phyloP scores from a whole-genome alignment of 2,797 vertebrate genomes.

The Poeciliopsis gracilis region DNA sequence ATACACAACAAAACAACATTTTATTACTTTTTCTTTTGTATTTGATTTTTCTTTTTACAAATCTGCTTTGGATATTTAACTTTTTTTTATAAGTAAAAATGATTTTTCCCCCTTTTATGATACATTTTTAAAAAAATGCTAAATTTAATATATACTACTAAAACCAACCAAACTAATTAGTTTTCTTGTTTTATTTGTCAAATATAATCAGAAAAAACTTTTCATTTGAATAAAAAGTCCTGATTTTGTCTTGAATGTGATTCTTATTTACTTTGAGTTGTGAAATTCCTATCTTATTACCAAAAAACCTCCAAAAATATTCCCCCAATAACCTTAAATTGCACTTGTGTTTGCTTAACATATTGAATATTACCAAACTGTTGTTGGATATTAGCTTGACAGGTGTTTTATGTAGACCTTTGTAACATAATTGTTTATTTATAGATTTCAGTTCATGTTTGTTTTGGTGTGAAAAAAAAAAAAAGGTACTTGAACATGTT shows the following conservation, averaged over 20 bases:
- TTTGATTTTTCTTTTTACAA: too few relatives aligned
- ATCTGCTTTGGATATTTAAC: too few relatives aligned
- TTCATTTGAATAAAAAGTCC: too few relatives aligned
- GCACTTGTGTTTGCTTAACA: neutral
- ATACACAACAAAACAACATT: too few relatives aligned
- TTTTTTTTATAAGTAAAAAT: neutral
- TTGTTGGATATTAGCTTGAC: neutral
- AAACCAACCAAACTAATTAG: neutral
- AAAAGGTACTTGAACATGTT: neutral
- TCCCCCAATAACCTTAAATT: neutral
- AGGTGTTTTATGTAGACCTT: neutral
- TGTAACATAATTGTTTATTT: neutral
- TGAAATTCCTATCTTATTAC: neutral
- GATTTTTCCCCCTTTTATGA: neutral
- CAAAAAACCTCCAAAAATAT: neutral
- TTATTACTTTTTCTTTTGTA: too few relatives aligned
- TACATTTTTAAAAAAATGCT: too few relatives aligned
- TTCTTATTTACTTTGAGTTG: neutral
- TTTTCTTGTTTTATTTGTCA: too few relatives aligned
- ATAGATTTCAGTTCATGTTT: neutral
- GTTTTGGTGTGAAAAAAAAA: neutral
- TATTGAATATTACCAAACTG: neutral
- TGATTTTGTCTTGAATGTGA: neutral
- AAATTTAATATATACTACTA: neutral
- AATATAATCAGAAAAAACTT: too few relatives aligned